These are phyloP conservation scores for Chunga burmeisteri DNA, from an alignment of 2,113 vertebrate genomes.

Conservation along the genomic window DNA sequence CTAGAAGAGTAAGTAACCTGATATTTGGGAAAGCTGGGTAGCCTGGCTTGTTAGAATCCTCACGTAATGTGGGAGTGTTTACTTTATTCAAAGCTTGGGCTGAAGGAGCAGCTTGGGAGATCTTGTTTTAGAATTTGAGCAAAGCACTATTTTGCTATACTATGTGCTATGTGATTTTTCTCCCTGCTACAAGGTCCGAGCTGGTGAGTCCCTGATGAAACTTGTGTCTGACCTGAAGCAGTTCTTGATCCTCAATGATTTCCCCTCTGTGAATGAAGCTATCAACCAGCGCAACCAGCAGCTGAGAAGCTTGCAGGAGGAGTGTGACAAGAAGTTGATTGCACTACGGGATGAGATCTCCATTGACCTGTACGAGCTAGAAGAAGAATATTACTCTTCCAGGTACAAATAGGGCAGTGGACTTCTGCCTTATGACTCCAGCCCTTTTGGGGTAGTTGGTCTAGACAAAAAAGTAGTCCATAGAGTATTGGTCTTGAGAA, in stretches of 20 bases:
- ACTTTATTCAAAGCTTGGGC: background rate
- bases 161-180: background rate
- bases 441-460: background rate
- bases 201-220: slow-evolving; percentile 96
- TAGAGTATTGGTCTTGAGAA: background rate
- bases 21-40: background rate
- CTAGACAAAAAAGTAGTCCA: background rate
- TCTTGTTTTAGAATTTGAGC: background rate
- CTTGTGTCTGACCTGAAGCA: slow-evolving; percentile 98
- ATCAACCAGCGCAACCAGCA: slow-evolving; percentile 95
- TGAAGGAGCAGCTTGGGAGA: background rate
- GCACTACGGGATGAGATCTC: slow-evolving; percentile 93
- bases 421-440: background rate
- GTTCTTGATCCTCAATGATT: slow-evolving; percentile 97
- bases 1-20: background rate
- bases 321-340: slow-evolving; percentile 94
- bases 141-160: background rate
- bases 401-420: slow-evolving; percentile 93
- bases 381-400: slow-evolving; percentile 99
- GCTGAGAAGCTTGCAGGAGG: slow-evolving; percentile 89
- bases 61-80: rapidly evolving
- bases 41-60: background rate
- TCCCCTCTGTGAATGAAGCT: slow-evolving; percentile 95
- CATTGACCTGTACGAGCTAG: slow-evolving; percentile 97
- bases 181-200: slow-evolving; percentile 82